Conservation (phyloP, 2,888 invertebrate species). For the Pocota personata region DNA sequence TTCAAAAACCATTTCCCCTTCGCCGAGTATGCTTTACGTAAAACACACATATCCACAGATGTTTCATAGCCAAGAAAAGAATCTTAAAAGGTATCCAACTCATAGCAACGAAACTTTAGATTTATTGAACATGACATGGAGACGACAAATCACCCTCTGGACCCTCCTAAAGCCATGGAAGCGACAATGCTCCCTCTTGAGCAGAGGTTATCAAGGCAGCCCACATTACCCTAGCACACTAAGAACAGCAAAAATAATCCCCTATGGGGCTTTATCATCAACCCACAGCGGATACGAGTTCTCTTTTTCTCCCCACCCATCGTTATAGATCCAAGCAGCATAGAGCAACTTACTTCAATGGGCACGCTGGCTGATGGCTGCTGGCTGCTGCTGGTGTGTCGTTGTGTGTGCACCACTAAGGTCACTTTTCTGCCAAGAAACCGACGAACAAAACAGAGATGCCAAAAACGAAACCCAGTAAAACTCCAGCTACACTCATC, state of each 20-base stretch:
- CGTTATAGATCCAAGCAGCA: constrained; percentile 2
- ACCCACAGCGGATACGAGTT: constrained; percentile 45
- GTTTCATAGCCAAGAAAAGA: constrained; percentile 20
- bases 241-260: constrained; percentile 27
- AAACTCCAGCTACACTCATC: constrained; percentile 52
- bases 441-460: constrained; percentile 43
- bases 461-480: constrained; percentile 42
- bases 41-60: background rate
- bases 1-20: background rate
- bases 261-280: constrained; percentile 37
- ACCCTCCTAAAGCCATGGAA: constrained; percentile 6
- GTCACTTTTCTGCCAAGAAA: constrained; percentile 60
- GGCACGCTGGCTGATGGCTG: background rate
- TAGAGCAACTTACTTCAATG: constrained; percentile 7
- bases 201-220: constrained; percentile 46
- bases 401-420: constrained; percentile 37
- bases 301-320: background rate
- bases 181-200: constrained; percentile 11
- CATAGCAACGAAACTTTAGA: constrained; percentile 38
- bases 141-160: constrained; percentile 33
- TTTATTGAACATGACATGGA: constrained; percentile 49
- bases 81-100: constrained; percentile 33
- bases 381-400: constrained; percentile 15
- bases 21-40: background rate
- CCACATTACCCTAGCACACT: constrained; percentile 31